Evolutionary conservation across 2,113 vertebrate species (phyloP), one percentile per base, ranked within the genome.

Genomic region (Cebidichthys violaceus): DNA sequence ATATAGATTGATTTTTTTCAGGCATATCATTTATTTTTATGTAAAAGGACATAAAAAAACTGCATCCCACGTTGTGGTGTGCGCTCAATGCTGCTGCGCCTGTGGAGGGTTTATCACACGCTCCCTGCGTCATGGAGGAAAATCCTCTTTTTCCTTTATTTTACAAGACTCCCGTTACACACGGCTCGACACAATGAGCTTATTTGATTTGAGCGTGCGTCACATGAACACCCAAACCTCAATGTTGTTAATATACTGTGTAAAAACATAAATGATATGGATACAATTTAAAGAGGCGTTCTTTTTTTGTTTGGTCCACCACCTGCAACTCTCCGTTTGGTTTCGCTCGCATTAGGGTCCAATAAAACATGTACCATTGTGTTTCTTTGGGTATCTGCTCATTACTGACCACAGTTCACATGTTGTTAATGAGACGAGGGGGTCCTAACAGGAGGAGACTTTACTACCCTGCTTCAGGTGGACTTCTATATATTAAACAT

Each of bases 401-500:
- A 84, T 90, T 88, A 90, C 80, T 87, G 65, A 69, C 82, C 33
- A 66, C 80, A 82, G 70, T 64, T 86, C 85, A 84, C 75, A 31
- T 93, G 86, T 71, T 92, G 78, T 68, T 88, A 90, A 92, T 91
- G 84, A 91, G 80, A 73, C 69, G 54, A 86, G 82, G 68, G 86
- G 79, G 82, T 81, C 35, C 75, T 47, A 77, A 79, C n/a, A 74
- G 35, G 35, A 65, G 55, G 65, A 79, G 69, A 86, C 66, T 70
- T 88, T 85, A 55, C 80, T 81, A 77, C 71, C 77, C 70, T 59
- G 47, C 47, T 24, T 1, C 24, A 24, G 18, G 22, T 50, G 47
- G 47, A 50, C 6, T 14, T 57, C 54, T 57, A 57, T 55, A 13
- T 57, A 52, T 31, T 43, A 31, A 20, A 9, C 17, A 64, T 82